Evolutionary conservation across 1,140 invertebrate genomes (phyloP).

Genomic region (Mactra quadrangularis): DNA sequence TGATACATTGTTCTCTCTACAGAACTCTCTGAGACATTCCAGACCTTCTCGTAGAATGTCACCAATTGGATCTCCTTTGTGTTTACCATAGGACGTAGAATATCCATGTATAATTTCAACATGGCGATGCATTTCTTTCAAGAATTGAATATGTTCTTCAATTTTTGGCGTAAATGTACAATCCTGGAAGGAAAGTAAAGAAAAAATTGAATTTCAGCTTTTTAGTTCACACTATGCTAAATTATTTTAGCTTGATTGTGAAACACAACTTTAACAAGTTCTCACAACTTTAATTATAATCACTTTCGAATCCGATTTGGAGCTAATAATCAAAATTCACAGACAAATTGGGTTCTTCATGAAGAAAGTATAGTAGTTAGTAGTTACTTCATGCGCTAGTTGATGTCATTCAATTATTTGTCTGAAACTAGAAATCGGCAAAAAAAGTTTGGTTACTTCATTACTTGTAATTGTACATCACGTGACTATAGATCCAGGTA

Average conservation of each 20-base stretch:
- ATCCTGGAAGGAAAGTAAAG: conserved; percentile 70
- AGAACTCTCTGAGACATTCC: conserved; percentile 73
- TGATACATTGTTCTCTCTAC: conserved; percentile 72
- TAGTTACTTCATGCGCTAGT: too few species aligned
- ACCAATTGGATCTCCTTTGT: conserved; percentile 68
- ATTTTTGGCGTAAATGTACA: conserved; percentile 70
- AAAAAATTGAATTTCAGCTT: too few species aligned
- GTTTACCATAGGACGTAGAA: conserved; percentile 77
- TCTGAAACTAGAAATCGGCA: conserved; percentile 74
- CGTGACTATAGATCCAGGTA: too few species aligned
- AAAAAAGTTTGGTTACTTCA: background rate
- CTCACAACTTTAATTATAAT: too few species aligned
- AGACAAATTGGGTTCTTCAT: too few species aligned
- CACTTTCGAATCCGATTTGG: too few species aligned
- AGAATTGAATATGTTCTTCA: conserved; percentile 56
- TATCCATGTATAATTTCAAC: conserved; percentile 74
- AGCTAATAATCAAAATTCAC: too few species aligned
- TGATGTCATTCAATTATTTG: conserved; percentile 59
- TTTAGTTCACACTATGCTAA: too few species aligned
- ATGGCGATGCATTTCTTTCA: conserved; percentile 69
- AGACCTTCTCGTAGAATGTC: conserved; percentile 77
- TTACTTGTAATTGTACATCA: too few species aligned
- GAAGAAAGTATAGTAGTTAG: too few species aligned
- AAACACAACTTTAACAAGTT: too few species aligned
- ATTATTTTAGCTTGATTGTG: too few species aligned